These are phyloP conservation scores for Drosophila barbarae DNA, from an alignment of 2,888 invertebrate genomes.

Conservation along the genomic window DNA sequence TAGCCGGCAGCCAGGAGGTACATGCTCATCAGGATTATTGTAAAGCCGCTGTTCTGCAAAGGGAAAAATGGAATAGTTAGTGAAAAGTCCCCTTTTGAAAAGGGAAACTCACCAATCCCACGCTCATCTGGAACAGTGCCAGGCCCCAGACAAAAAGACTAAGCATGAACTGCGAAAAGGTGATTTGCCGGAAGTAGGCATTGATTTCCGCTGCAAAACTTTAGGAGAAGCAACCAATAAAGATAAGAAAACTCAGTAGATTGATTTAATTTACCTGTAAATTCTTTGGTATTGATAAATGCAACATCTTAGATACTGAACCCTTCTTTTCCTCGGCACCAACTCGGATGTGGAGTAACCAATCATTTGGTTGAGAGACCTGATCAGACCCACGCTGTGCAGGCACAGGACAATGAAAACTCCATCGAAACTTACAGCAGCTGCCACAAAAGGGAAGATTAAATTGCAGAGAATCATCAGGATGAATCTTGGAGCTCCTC, in stretches of 20 bases:
- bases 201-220: constrained; percentile 67
- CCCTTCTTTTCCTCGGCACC: constrained; percentile 63
- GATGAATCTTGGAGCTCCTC: constrained; percentile 17
- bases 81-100: no score
- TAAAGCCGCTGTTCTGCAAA: constrained; percentile 50
- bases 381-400: constrained; percentile 68
- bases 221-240: not conserved
- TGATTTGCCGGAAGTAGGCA: constrained; percentile 64
- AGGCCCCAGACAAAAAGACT: constrained; percentile 70
- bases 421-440: constrained; percentile 71
- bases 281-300: constrained; percentile 70
- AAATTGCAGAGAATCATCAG: not conserved
- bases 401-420: constrained; percentile 69
- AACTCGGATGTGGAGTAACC: constrained; percentile 59
- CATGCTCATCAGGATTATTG: constrained; percentile 69
- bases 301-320: constrained; percentile 68
- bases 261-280: constrained; percentile 47
- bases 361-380: constrained; percentile 61
- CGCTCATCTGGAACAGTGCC: constrained; percentile 66
- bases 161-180: constrained; percentile 70
- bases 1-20: constrained; percentile 67
- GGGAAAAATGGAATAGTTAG: not conserved
- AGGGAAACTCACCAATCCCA: constrained; percentile 62
- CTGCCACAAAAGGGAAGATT: constrained; percentile 31
- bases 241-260: not conserved